A percentile compares a stretch with the other conserved stretches of the same genome.
These are phyloP conservation scores for Callimico goeldii DNA, from an alignment of 2,797 vertebrate genomes.

Conservation along the genomic window DNA sequence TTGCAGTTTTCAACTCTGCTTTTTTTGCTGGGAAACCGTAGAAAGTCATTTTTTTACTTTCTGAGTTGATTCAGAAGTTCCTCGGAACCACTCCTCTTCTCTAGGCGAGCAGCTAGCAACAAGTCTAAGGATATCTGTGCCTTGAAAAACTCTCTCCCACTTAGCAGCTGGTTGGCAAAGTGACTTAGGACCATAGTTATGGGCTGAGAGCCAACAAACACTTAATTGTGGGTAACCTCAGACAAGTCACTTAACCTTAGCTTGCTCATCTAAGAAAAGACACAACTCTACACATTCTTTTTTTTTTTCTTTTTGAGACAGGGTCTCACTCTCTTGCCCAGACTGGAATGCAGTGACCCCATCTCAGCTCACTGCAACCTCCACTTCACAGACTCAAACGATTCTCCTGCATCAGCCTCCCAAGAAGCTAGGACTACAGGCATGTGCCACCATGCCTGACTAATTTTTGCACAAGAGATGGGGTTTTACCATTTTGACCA, in stretches of 20 bases:
- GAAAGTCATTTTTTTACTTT: constrained; percentile 21
- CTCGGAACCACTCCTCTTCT: background rate
- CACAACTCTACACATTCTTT: background rate
- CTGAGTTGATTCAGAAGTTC: background rate
- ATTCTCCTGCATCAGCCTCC: background rate
- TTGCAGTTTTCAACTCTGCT: background rate
- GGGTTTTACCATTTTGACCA: background rate
- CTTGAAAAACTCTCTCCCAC: background rate
- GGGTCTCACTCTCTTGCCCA: background rate
- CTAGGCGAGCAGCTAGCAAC: background rate
- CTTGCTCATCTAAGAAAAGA: background rate
- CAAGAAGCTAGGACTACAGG: background rate
- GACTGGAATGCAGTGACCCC: background rate
- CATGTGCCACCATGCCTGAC: background rate
- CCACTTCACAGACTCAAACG: background rate
- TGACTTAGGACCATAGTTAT: background rate
- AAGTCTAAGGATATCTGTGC: background rate
- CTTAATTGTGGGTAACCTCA: background rate
- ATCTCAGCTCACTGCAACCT: background rate
- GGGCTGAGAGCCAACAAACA: background rate
- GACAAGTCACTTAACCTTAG: background rate
- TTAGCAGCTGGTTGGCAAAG: too few species aligned
- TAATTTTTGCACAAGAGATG: background rate
- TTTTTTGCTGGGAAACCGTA: background rate
- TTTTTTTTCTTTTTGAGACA: background rate